These are phyloP conservation scores for Stegostoma tigrinum DNA, from an alignment of 2,113 vertebrate species.

Conservation along the genomic window DNA sequence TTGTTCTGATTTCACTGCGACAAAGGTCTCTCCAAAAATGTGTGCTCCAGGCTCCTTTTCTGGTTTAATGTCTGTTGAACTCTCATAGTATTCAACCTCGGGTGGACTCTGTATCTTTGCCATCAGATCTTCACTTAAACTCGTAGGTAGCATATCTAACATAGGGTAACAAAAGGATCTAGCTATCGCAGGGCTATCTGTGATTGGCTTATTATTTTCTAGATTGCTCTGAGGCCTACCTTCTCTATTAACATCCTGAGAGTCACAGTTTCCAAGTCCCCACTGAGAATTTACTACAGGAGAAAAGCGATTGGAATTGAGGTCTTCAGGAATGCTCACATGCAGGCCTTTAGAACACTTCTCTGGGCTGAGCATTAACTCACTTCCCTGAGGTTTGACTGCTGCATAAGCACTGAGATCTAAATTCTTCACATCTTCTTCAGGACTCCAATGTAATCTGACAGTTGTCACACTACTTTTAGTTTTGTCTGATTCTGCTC, in stretches of 20 bases:
- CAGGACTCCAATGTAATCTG: background rate
- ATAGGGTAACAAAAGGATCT: background rate
- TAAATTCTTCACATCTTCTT: background rate
- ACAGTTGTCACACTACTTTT: background rate
- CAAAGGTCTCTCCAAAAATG: background rate
- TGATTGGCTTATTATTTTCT: background rate
- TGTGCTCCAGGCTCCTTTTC: background rate
- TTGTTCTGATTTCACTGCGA: background rate
- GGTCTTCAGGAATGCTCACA: background rate
- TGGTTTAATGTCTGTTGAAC: background rate
- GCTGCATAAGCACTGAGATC: background rate
- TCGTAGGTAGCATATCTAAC: background rate
- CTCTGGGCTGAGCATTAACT: background rate
- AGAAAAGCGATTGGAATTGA: background rate
- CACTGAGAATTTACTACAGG: background rate
- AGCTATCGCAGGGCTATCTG: background rate
- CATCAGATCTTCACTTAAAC: background rate
- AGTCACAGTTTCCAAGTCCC: background rate
- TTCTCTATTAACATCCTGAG: background rate
- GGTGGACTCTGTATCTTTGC: background rate
- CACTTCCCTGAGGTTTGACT: background rate
- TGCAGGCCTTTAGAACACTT: background rate
- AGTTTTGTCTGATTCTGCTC: background rate
- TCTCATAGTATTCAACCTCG: background rate
- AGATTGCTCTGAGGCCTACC: background rate